These are phyloP conservation scores for Chironomus tepperi DNA, from an alignment of 1,140 invertebrate species.

Conservation along the genomic window DNA sequence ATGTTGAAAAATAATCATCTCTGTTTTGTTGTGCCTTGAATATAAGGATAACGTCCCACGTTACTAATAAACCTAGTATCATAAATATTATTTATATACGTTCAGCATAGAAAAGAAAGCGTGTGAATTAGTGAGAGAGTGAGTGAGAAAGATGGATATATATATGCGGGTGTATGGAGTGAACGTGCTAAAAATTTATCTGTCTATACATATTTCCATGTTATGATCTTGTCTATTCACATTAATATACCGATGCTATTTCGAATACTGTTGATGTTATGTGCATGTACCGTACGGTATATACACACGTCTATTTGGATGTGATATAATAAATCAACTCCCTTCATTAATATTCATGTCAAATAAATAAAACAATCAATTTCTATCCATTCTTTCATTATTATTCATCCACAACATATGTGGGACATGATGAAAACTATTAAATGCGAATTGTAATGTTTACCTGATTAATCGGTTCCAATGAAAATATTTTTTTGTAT, in stretches of 20 bases:
- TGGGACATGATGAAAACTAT: too few relatives aligned
- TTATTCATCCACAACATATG: too few relatives aligned
- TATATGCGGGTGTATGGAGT: background rate
- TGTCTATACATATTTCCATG: background rate
- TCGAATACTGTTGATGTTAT: too few relatives aligned
- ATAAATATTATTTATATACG: constrained; percentile 3
- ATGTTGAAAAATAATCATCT: constrained; percentile 9
- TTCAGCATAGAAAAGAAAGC: background rate
- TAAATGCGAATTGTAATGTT: too few relatives aligned
- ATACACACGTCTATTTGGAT: background rate
- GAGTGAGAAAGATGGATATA: too few relatives aligned
- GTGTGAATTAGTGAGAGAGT: background rate
- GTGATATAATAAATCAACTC: constrained; percentile 13
- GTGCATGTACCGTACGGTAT: background rate
- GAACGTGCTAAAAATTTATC: background rate
- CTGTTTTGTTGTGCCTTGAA: background rate
- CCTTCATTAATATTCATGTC: constrained; percentile 5
- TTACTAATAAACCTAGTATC: constrained; percentile 3
- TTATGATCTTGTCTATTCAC: constrained; percentile 1
- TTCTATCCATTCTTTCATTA: background rate
- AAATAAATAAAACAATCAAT: constrained; percentile 15
- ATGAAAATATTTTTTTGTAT: too few relatives aligned
- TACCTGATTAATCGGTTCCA: too few relatives aligned
- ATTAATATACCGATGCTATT: background rate
- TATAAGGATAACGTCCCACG: background rate